A percentile compares a stretch with the other conserved stretches of the same genome.
Conservation (phyloP, 2,113 vertebrate genomes). For the Silurus asotus region DNA sequence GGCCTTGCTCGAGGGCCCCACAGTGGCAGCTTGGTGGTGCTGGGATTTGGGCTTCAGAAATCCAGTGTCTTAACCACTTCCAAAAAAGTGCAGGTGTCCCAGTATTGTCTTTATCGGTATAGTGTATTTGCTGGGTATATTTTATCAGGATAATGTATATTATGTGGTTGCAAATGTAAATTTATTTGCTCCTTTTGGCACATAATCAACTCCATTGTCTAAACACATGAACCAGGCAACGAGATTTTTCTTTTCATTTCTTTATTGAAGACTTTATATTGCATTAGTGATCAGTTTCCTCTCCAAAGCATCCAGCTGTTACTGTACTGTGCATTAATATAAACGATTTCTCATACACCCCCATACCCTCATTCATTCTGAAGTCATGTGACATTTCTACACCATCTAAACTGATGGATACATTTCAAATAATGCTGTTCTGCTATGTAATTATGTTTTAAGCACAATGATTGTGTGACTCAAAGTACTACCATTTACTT, state of each 20-base stretch:
- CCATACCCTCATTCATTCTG: not conserved
- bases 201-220: not conserved
- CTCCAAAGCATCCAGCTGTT: not conserved
- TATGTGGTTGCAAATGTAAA: not conserved
- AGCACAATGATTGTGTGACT: not conserved
- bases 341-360: conserved; percentile 1
- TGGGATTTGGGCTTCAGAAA: too few species aligned
- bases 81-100: too few species aligned
- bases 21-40: too few species aligned
- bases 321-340: not conserved
- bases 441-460: not conserved
- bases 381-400: not conserved
- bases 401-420: not conserved
- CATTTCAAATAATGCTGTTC: too few species aligned
- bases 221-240: not conserved
- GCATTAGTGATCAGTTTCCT: conserved; percentile 1
- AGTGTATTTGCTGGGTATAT: too few species aligned
- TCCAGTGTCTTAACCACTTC: too few species aligned
- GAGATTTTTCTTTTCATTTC: not conserved
- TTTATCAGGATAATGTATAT: too few species aligned
- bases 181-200: conserved; percentile 9
- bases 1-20: too few species aligned
- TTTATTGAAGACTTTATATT: conserved; percentile 7
- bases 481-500: not conserved
- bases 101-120: too few species aligned